Base-by-base conservation (phyloP, 2,113 vertebrate genomes). In the Ochotona princeps region DNA sequence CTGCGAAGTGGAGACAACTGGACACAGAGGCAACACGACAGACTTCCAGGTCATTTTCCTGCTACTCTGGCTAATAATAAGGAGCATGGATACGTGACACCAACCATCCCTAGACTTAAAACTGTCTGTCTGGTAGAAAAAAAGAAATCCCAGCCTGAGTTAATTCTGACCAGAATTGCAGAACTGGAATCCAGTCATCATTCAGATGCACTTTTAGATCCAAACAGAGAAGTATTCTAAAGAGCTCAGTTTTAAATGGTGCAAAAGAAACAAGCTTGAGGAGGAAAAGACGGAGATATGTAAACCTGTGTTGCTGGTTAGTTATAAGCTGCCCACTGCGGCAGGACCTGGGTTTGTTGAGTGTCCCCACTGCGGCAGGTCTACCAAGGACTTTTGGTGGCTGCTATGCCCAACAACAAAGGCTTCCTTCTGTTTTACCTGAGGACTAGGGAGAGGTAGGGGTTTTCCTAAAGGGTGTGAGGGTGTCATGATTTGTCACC, bases 201-300 rank as follows among this genome's bases (percentile, higher is more conserved):
- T 93, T 32, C 83, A 91, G 81, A 63, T 75, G 51, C 73, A 26
- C 93, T 94, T 86, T 76, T 51, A 80, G 83, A 79, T 87, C 74
- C 28, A 20, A 38, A 60, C 25, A 23, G 73, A 83, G 61, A 51
- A 67, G 44, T 47, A 6, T 63, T 67, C 28, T 17, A 32, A 83
- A 87, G 57, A 84, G 20, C 66, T 69, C 51, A 54, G 0, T 57
- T 57, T 75, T 67, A 87, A 91, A 60, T 54, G 51, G 51, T 44
- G 87, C 28, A 35, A 70, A 14, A 32, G 72, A 44, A 23, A 51
- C 60, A 47, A 20, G 67, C 81, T 25, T 28, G 11, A 14, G 6
- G 47, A 35, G 12, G 32, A 9, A 65, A 28, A 38, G 20, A 2
- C 15, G 44, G 73, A 47, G 87, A 78, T 8, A 8, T 49, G 28